Base-by-base conservation (phyloP, 1,140 invertebrate genomes). In the Pseudomyrmex cubaensis region DNA sequence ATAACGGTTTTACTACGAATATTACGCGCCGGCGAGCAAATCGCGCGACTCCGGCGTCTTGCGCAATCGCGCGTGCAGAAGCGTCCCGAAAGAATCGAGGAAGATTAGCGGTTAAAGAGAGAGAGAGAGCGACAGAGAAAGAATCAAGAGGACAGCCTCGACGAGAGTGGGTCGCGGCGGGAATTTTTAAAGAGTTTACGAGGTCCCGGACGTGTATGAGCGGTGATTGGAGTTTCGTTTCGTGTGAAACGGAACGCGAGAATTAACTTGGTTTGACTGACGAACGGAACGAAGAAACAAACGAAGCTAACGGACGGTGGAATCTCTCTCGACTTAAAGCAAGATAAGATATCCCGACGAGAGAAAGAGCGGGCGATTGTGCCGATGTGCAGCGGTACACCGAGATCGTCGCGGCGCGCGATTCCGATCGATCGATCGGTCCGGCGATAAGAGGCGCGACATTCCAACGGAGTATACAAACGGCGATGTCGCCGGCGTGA, bases 401-500 rank as follows among this genome's bases (percentile, higher is more conserved):
- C 50, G 72, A 64, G 80, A n/a, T 67, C 73, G 20, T 82, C 22
- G 61, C 59, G 46, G n/a, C 52, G 52, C 67, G 70, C 62, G 70
- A 63, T 63, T 76, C 17, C 13, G 57, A 56, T 66, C 52, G 62
- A 59, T 63, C 52, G 61, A 62, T 44, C 48, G 20, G 25, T 57
- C 57, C 22, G 56, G n/a, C 59, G 78, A 83, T 83, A 83, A 13
- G 12, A 62, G 13, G 8, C 72, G 20, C 13, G 46, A 75, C 73
- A 67, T 76, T 66, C 17, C 59, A 50, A 15, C 22, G 73, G 50
- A 62, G 62, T 83, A 35, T 35, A 35, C 0, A 5, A 57, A 63
- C 17, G 12, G 52, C 15, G 57, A 82, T 82, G 87, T 70, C 63
- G 46, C 35, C 35, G 61, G 56, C 10, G 87, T 75, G 83, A 85